Evolutionary conservation across 2,797 vertebrate genomes (phyloP), one percentile per base, ranked within the genome.

Genomic region (Dromococcyx pavoninus): DNA sequence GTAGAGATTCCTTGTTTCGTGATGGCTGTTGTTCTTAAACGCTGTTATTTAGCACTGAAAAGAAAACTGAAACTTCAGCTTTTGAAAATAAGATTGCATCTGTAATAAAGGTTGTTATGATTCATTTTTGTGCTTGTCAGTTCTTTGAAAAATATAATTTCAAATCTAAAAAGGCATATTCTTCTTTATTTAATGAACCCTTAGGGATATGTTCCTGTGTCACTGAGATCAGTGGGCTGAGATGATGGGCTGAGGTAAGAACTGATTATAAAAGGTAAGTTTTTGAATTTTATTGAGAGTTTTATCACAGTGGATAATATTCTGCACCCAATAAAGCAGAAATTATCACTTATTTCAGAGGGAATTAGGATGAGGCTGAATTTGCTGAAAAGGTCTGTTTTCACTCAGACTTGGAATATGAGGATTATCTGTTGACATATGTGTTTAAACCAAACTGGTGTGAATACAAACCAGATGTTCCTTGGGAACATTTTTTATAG

Each of bases 401-500:
- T 75, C 32, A 91, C 65, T 95, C 9, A 74, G 3, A n/a, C 48
- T 65, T 83, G 46, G 35, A 89, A 51, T 51, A 75, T 56, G 35
- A 71, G 84, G 69, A 75, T 83, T 95, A 69, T 89, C 58, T 94
- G 65, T 88, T 95, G 91, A 94, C 75, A 74, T 33, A 39, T 2
- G 11, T 79, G 28, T 92, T 92, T 94, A 92, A 92, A 83, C 50
- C 72, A 86, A 41, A 62, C n/a, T 77, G 62, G 30, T 92, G 78
- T 80, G 61, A 95, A 72, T 88, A 48, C 57, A 74, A 83, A 89
- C 60, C 95, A 92, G 84, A 85, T 89, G 89, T 86, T 93, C 93
- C 43, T 65, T 64, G 21, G 50, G 19, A 75, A 66, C 46, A n/a
- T 24, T 82, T 86, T 85, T 69, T 58, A 2, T 69, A 48, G 48